Percentiles rank a stretch among this genome's conserved stretches.
These are phyloP conservation scores for Carassius gibelio DNA, from an alignment of 2,113 vertebrate species.

Conservation along the genomic window DNA sequence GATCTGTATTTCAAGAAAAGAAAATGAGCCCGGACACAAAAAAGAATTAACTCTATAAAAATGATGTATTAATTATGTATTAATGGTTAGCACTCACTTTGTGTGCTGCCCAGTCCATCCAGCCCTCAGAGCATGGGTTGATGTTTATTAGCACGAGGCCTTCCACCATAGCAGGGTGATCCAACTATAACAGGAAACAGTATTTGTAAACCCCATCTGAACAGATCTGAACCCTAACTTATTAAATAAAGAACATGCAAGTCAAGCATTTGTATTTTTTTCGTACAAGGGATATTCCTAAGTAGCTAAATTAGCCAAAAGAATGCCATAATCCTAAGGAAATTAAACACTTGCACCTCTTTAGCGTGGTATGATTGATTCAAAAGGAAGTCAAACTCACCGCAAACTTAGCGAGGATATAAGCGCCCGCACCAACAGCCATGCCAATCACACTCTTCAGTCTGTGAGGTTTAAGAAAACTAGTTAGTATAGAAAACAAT, in stretches of 20 bases:
- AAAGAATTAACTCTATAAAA: neutral
- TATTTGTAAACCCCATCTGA: neutral
- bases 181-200: constrained; percentile 77
- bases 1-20: constrained; percentile 75
- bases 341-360: constrained; percentile 57
- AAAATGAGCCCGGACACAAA: constrained; percentile 2
- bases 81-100: constrained; percentile 78
- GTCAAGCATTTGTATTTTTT: neutral
- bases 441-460: constrained; percentile 91
- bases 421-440: constrained; percentile 91
- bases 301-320: constrained; percentile 68
- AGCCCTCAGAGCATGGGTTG: constrained; percentile 96
- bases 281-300: constrained; percentile 62
- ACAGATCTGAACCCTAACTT: neutral
- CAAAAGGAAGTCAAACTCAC: constrained; percentile 78
- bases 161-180: constrained; percentile 90
- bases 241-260: neutral
- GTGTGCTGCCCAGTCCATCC: constrained; percentile 98
- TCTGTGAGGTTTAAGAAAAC: constrained; percentile 68
- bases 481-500: neutral
- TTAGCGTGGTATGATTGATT: constrained; percentile 75
- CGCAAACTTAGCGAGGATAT: constrained; percentile 91
- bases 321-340: constrained; percentile 64
- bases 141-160: constrained; percentile 95
- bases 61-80: neutral